A percentile compares a stretch with the other conserved stretches of the same genome.
Conservation (phyloP, 2,888 invertebrate genomes). For the Hipparchia sbordonii region DNA sequence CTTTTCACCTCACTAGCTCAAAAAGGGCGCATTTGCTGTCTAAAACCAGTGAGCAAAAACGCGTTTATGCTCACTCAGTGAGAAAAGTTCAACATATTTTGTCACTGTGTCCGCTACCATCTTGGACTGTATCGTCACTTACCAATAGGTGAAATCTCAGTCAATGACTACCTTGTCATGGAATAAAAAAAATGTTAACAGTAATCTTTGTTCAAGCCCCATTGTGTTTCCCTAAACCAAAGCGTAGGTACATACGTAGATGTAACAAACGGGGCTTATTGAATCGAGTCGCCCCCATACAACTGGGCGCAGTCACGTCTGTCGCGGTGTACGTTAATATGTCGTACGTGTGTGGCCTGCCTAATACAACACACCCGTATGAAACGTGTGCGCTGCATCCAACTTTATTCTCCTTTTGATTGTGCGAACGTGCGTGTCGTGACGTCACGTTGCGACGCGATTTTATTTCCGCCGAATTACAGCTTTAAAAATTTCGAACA, state of each 20-base stretch:
- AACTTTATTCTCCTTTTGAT: conserved; percentile 72
- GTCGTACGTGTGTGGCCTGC: conserved; percentile 67
- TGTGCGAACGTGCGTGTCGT: conserved; percentile 66
- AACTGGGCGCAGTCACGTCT: conserved; percentile 59
- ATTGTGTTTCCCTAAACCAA: conserved; percentile 14
- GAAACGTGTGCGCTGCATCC: conserved; percentile 49
- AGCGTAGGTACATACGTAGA: conserved; percentile 10
- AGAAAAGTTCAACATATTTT: too few species aligned
- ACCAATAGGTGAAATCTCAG: too few species aligned
- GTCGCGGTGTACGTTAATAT: conserved; percentile 75
- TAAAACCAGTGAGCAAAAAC: too few species aligned
- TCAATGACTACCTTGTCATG: too few species aligned
- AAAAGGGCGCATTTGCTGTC: too few species aligned
- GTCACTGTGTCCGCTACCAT: too few species aligned
- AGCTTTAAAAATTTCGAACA: conserved; percentile 7
- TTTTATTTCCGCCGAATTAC: conserved; percentile 26
- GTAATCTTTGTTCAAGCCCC: conserved; percentile 9
- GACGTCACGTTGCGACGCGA: conserved; percentile 48
- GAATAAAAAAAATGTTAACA: neutral
- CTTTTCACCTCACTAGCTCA: too few species aligned
- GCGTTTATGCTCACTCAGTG: too few species aligned
- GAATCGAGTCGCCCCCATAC: conserved; percentile 54
- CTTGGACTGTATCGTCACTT: too few species aligned
- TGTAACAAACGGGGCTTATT: conserved; percentile 55
- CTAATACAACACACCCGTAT: conserved; percentile 52